A percentile compares a stretch with the other conserved stretches of the same genome.
Conservation (phyloP, 2,113 vertebrate species). For the Ceyx cyanopectus region DNA sequence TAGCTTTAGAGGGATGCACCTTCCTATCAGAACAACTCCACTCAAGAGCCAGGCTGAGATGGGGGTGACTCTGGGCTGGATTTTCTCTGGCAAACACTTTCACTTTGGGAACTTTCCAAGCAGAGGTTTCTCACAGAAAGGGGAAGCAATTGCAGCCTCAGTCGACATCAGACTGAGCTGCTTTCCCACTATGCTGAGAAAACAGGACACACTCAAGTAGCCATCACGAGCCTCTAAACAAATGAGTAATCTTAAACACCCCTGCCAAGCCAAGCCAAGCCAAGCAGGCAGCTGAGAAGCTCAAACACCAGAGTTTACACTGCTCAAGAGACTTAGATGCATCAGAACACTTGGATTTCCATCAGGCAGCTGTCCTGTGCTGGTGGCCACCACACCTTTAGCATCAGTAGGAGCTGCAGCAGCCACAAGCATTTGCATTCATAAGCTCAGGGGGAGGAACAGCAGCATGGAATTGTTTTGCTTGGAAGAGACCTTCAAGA, state of each 20-base stretch:
- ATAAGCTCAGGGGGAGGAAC: not conserved
- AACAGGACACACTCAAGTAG: not conserved
- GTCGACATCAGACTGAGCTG: not conserved
- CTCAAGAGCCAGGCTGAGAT: not conserved
- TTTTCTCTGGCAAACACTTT: slow-evolving; percentile 1
- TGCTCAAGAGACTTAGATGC: not conserved
- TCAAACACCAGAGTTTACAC: not conserved
- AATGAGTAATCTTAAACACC: not conserved
- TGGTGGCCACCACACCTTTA: not conserved
- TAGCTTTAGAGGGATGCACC: not conserved
- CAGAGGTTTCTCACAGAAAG: not conserved
- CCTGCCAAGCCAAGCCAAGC: not conserved
- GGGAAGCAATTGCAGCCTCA: not conserved
- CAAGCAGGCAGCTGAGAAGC: not conserved
- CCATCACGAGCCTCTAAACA: not conserved
- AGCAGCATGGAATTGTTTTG: not conserved
- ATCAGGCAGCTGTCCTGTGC: not conserved
- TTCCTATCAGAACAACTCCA: not conserved
- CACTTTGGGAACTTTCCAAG: not conserved
- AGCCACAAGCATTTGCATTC: not conserved
- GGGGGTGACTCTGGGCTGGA: not conserved
- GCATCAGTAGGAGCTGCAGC: not conserved
- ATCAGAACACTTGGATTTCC: not conserved
- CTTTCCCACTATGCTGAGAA: not conserved
- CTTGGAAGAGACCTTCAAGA: not conserved